A percentile compares a stretch with the other conserved stretches of the same genome.
These are phyloP conservation scores for Odontothrips loti DNA, from an alignment of 2,888 invertebrate species.

Conservation along the genomic window DNA sequence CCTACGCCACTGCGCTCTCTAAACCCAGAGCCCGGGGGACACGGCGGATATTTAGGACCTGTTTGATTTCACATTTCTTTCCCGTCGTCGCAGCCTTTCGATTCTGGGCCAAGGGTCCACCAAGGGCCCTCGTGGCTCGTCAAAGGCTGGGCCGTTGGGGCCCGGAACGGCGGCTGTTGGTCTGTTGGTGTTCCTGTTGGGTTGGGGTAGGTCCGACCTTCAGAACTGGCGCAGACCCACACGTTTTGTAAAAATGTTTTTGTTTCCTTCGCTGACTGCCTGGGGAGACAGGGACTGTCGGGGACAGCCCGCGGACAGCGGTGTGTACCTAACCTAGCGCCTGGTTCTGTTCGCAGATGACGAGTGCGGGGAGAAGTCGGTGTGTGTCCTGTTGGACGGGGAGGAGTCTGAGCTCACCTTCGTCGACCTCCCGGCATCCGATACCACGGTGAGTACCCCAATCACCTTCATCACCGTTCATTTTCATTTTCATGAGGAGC, in stretches of 20 bases:
- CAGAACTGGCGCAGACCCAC: no score
- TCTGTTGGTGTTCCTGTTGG: no score
- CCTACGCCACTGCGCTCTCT: background rate
- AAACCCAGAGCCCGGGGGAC: no score
- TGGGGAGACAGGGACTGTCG: no score
- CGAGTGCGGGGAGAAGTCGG: conserved; percentile 82
- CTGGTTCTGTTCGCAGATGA: conserved; percentile 56
- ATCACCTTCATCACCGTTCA: background rate
- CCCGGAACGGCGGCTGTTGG: no score
- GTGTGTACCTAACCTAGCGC: no score
- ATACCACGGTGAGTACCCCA: conserved; percentile 69
- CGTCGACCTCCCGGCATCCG: conserved; percentile 77
- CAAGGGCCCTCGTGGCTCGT: background rate
- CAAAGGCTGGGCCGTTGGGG: no score
- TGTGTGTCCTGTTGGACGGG: conserved; percentile 79
- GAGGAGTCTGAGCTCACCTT: conserved; percentile 86
- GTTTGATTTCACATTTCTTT: background rate
- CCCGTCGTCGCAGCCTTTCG: background rate
- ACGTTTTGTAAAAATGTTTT: no score
- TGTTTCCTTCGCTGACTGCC: no score
- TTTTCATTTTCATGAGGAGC: no score
- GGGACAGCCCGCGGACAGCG: no score
- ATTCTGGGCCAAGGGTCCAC: background rate
- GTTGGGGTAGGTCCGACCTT: no score
- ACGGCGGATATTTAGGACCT: background rate